Conservation (phyloP, 2,888 invertebrate species). For the Harpalus rubripes region DNA sequence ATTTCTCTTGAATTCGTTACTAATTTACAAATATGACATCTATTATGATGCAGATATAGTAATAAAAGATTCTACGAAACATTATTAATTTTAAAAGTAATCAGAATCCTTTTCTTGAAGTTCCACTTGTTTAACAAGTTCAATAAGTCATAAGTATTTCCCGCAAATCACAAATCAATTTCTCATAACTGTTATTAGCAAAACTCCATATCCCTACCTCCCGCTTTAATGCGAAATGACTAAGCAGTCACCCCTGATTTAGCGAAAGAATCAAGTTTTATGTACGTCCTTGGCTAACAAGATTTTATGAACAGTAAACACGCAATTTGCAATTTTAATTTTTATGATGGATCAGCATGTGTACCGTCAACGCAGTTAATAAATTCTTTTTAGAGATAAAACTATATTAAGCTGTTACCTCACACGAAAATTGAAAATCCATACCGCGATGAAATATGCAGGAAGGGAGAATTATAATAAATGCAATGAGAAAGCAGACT, state of each 20-base stretch:
- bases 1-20: too few relatives aligned
- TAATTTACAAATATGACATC: too few relatives aligned
- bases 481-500: not conserved
- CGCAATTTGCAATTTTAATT: constrained; percentile 54
- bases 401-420: constrained; percentile 30
- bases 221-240: not conserved
- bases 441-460: not conserved
- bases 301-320: constrained; percentile 43
- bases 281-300: constrained; percentile 20
- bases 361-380: constrained; percentile 31
- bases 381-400: constrained; percentile 22
- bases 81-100: not conserved
- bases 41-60: too few relatives aligned
- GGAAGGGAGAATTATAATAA: not conserved
- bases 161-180: not conserved
- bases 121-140: not conserved
- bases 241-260: constrained; percentile 15
- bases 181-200: not conserved
- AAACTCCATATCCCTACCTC: not conserved
- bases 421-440: constrained; percentile 14
- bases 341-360: constrained; percentile 48
- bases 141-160: not conserved
- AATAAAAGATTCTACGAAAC: too few relatives aligned
- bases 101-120: not conserved
- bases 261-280: constrained; percentile 35